Evolutionary conservation across 2,797 vertebrate species (phyloP), one percentile per base, ranked within the genome.

Genomic region (Malurus leucopterus): DNA sequence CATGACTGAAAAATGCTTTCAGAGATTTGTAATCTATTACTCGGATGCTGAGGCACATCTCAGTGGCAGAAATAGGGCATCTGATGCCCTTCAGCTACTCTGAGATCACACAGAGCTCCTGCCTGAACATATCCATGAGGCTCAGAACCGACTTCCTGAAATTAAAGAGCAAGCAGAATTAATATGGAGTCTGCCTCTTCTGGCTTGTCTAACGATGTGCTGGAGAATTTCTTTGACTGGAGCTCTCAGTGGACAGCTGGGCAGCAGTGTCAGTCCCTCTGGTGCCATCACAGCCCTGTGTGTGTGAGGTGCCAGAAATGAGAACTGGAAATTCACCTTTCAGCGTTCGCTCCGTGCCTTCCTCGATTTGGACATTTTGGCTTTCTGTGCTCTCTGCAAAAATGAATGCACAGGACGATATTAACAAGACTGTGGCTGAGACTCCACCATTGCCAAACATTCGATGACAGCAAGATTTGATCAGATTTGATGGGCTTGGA

Each of bases 61-160:
- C 77, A 34, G 77, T 82, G 78, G 92, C 88, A 93, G 89, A 91
- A 93, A 94, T 88, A 91, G 92, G 94, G 71, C 92, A 93, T 94
- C 74, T 89, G 84, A 87, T 91, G 64, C 77, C 82, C 92, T 95
- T 93, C 80, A 93, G 77, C 83, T 90, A 85, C 86, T 91, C 68
- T n/a, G 57, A 89, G 77, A 92, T 93, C 74, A 85, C 70, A 73
- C 55, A 91, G 70, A 86, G 72, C 44, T 92, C 83, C 76, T 90
- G 85, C 78, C 84, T 91, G 59, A 87, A 58, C 32, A 38, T 72
- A 84, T 58, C 90, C 77, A 90, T 50, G 69, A 63, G 75, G 82
- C 75, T 77, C 41, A 41, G 76, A 79, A 70, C 70, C 13, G 41
- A 82, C 75, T 94, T 80, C 58, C 55, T 13, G 54, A 84, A 93